Evolutionary conservation across 2,888 invertebrate genomes (phyloP).

Genomic region (Eucera pruinosa): DNA sequence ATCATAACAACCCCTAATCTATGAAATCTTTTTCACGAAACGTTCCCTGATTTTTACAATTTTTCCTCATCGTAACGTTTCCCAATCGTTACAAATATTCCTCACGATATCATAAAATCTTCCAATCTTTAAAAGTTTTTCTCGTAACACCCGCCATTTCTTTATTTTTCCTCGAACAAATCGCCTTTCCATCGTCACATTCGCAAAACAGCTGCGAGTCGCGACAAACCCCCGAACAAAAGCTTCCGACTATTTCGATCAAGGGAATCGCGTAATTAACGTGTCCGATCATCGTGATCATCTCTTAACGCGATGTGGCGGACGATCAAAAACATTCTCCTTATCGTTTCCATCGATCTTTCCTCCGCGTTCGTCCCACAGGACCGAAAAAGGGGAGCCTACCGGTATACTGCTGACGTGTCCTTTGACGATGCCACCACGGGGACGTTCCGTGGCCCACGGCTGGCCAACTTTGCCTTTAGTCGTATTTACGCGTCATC

Average conservation of each 20-base stretch:
- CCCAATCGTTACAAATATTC: no score
- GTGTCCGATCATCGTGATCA: constrained; percentile 68
- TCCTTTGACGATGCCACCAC: constrained; percentile 62
- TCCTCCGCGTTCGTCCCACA: constrained; percentile 69
- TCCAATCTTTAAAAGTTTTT: no score
- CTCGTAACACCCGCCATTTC: no score
- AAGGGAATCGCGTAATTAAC: constrained; percentile 69
- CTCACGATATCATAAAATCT: no score
- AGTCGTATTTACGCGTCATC: constrained; percentile 51
- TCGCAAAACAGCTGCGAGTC: neutral
- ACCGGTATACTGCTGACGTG: constrained; percentile 63
- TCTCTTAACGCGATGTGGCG: constrained; percentile 73
- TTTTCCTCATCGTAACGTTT: no score
- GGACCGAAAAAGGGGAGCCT: constrained; percentile 71
- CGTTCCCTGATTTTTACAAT: no score
- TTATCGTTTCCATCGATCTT: constrained; percentile 80
- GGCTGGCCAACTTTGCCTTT: constrained; percentile 51
- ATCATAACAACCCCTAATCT: no score
- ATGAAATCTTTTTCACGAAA: no score
- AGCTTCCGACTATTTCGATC: neutral
- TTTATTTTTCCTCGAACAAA: no score
- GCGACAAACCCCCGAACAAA: constrained; percentile 33
- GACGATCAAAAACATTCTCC: constrained; percentile 77
- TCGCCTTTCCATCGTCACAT: no score
- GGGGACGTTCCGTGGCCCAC: constrained; percentile 52